phyloP scores from a whole-genome alignment of 2,888 invertebrate species.

The Altica lythri region DNA sequence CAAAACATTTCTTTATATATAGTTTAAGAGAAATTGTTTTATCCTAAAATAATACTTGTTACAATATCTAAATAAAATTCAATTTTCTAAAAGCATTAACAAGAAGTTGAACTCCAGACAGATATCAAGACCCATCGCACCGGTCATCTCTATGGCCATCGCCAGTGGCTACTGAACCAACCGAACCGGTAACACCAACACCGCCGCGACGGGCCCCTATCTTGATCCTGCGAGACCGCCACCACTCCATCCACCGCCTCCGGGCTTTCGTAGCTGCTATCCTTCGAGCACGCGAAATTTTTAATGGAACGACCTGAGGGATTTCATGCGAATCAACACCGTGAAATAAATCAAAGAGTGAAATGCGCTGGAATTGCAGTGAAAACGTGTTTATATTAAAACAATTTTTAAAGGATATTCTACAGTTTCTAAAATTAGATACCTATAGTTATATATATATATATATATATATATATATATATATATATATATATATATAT shows the following conservation, averaged over 20 bases:
- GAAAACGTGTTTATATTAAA: constrained; percentile 1
- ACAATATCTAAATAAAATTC: too few species aligned
- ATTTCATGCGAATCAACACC: constrained; percentile 19
- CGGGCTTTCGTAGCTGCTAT: constrained; percentile 4
- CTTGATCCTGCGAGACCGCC: constrained; percentile 23
- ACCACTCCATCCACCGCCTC: constrained; percentile 23
- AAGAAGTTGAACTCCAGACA: neutral
- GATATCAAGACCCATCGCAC: neutral
- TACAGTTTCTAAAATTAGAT: too few species aligned
- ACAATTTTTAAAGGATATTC: too few species aligned
- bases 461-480: too few species aligned
- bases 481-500: too few species aligned
- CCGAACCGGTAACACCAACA: constrained; percentile 19
- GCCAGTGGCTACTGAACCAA: constrained; percentile 21
- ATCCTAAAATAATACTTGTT: too few species aligned
- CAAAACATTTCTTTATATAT: too few species aligned
- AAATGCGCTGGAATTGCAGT: constrained; percentile 8
- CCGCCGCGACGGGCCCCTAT: constrained; percentile 8
- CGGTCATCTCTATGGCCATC: constrained; percentile 15
- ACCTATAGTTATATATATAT: too few species aligned
- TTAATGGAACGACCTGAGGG: constrained; percentile 24
- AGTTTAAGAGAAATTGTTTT: too few species aligned
- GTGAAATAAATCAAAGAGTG: constrained; percentile 19
- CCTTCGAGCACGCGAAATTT: constrained; percentile 20
- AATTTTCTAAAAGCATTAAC: neutral